Conservation (phyloP, 2,113 vertebrate species). For the Zapornia atra region DNA sequence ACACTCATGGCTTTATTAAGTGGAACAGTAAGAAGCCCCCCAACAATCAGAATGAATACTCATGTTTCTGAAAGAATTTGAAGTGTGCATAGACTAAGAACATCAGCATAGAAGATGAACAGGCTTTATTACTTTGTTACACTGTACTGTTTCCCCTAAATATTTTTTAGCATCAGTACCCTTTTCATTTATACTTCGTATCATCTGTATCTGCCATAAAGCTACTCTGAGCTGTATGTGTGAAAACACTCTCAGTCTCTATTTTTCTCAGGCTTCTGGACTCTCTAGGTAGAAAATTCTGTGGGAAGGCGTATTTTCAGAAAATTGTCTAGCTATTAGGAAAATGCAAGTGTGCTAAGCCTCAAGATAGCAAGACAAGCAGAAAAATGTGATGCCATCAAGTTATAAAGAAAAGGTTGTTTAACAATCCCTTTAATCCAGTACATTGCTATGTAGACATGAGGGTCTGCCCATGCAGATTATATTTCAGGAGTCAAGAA, state of each 20-base stretch:
- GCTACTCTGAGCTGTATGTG: neutral
- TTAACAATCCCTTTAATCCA: neutral
- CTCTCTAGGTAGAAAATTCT: neutral
- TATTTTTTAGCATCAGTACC: neutral
- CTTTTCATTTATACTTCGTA: neutral
- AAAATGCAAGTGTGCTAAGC: neutral
- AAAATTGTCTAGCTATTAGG: neutral
- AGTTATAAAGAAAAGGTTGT: neutral
- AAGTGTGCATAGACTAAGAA: neutral
- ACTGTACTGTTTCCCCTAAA: neutral
- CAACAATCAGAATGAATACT: neutral
- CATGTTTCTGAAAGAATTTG: neutral
- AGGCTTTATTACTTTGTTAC: neutral
- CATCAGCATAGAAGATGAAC: neutral
- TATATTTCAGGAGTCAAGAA: neutral
- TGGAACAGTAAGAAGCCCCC: neutral
- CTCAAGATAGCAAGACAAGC: neutral
- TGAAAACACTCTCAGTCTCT: neutral
- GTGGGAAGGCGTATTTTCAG: neutral
- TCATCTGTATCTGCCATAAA: neutral
- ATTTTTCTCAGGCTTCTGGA: neutral
- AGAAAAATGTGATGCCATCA: neutral
- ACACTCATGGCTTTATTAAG: neutral
- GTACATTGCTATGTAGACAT: accelerated
- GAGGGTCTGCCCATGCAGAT: neutral